Base-by-base conservation (phyloP, 1,140 invertebrate genomes). In the Lepidurus apus region DNA sequence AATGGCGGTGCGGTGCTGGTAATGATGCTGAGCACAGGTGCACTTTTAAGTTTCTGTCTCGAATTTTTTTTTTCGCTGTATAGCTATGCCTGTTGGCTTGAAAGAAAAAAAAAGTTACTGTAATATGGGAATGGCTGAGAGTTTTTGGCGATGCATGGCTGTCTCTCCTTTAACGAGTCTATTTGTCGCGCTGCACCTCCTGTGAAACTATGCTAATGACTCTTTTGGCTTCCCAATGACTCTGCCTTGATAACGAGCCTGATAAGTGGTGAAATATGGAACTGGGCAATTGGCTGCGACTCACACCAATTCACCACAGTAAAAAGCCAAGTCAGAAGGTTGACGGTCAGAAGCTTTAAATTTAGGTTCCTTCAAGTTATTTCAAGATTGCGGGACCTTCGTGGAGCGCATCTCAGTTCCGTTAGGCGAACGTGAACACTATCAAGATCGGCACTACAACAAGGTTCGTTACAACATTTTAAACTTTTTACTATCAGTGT, bases 211-310 rank as follows among this genome's bases (percentile, higher is more conserved):
- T 65, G 53, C 53, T 65, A 65, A 65, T 65, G 53, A 65, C 9
- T 65, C 8, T 65, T 65, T 65, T n/a, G n/a, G 53, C n/a, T 65
- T 65, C 53, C 53, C 53, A n/a, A 65, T 65, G 53, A 17, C 53
- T 65, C 53, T 65, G 21, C 13, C 53, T 65, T 65, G 53, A 65
- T 65, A 65, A 65, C 53, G 53, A 65, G 53, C 17, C 53, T 21
- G 53, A 65, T 65, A 65, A 65, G 53, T 65, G 53, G 53, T 65
- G 53, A 65, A 65, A 65, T 65, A 65, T 65, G 53, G 53, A 65
- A 65, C 17, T 65, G 53, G 53, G 53, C 53, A 65, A 65, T 65
- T 65, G 53, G 53, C n/a, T 65, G 53, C 53, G 53, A 65, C 53
- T 65, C 53, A 65, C 53, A 65, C 53, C 53, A 65, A 65, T 65